phyloP scores from a whole-genome alignment of 1,140 invertebrate genomes.

The Zaprionus ghesquierei region DNA sequence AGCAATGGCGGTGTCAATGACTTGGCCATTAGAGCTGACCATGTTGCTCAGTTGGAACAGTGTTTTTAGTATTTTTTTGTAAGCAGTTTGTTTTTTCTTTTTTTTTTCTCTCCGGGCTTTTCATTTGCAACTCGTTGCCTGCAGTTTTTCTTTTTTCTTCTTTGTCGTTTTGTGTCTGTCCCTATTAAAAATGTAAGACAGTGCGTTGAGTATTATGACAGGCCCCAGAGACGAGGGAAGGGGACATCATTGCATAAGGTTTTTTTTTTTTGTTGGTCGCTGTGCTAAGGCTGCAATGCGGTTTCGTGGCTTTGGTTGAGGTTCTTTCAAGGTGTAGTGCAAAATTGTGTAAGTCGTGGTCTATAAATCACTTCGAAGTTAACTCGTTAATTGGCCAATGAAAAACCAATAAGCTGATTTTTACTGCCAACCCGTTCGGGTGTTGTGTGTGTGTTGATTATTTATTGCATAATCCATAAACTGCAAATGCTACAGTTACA shows the following conservation, averaged over 20 bases:
- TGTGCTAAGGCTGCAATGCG: neutral
- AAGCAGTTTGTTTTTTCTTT: conserved; percentile 1
- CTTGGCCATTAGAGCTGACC: conserved; percentile 45
- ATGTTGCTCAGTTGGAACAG: conserved; percentile 22
- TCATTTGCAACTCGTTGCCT: conserved; percentile 19
- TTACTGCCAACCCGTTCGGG: conserved; percentile 50
- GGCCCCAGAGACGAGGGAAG: neutral
- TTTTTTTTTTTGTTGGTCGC: neutral
- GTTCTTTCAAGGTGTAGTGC: conserved; percentile 46
- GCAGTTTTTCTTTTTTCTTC: neutral
- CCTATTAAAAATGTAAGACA: conserved; percentile 44
- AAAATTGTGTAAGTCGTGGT: neutral
- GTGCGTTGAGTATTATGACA: conserved; percentile 35
- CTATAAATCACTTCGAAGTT: neutral
- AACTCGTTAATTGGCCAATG: conserved; percentile 6
- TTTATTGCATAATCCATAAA: conserved; percentile 80
- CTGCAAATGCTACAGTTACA: conserved; percentile 71
- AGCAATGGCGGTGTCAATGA: conserved; percentile 44
- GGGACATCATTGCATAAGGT: conserved; percentile 22
- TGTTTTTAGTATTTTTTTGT: conserved; percentile 21
- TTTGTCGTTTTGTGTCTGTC: conserved; percentile 3
- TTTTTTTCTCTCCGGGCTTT: conserved; percentile 10
- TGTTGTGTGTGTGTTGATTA: conserved; percentile 74
- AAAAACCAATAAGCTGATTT: conserved; percentile 62
- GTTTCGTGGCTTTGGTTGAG: conserved; percentile 6